Conservation (phyloP, 2,888 invertebrate species). For the Leptinotarsa haldemani region DNA sequence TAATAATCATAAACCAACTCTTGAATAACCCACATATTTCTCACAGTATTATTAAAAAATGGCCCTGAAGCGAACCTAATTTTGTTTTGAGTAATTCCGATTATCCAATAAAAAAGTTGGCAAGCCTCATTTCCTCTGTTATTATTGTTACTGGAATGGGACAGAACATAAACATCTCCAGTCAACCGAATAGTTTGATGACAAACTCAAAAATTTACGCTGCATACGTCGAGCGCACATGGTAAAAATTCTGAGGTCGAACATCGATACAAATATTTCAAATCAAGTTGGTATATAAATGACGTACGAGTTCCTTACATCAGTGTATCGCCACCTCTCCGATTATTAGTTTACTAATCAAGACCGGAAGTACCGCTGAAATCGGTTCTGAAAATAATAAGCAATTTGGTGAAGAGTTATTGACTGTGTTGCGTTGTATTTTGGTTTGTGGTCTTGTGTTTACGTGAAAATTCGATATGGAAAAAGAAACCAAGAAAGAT, state of each 20-base stretch:
- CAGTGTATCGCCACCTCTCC: slow-evolving; percentile 3
- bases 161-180: neutral
- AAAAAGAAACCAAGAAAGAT: slow-evolving; percentile 14
- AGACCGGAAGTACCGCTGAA: neutral
- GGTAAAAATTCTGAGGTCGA: slow-evolving; percentile 6
- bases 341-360: neutral
- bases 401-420: neutral
- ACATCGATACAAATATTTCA: slow-evolving; percentile 1
- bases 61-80: neutral
- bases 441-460: neutral
- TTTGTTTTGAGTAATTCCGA: slow-evolving; percentile 1
- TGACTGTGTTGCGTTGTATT: neutral
- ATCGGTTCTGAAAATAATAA: neutral
- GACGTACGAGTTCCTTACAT: slow-evolving; percentile 9
- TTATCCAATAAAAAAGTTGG: slow-evolving; percentile 5
- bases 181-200: neutral
- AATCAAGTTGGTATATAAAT: slow-evolving; percentile 6
- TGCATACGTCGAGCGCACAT: neutral
- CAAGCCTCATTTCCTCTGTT: neutral
- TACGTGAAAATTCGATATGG: neutral
- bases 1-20: neutral
- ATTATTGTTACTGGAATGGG: neutral
- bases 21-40: neutral
- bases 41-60: slow-evolving; percentile 2
- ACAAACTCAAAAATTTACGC: neutral